phyloP scores from a whole-genome alignment of 2,797 vertebrate genomes.

The Coregonus sp. region DNA sequence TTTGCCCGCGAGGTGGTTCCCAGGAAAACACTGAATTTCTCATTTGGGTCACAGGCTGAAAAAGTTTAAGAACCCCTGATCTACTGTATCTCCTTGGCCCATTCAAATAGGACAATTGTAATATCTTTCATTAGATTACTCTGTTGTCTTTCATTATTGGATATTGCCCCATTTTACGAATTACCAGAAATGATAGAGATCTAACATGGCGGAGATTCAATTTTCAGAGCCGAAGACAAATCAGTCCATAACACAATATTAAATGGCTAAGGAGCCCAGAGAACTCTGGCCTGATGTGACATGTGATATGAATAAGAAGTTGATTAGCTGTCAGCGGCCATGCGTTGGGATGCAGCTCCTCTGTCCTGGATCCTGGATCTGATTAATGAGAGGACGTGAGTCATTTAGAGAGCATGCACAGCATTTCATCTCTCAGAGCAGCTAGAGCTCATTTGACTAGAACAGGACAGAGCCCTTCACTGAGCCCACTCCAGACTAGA shows the following conservation, averaged over 20 bases:
- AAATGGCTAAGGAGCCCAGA: conserved; percentile 53
- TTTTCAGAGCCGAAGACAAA: conserved; percentile 59
- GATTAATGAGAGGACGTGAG: conserved; percentile 42
- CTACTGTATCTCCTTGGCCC: conserved; percentile 2
- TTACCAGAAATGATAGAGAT: conserved; percentile 39
- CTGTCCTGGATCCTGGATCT: conserved; percentile 12
- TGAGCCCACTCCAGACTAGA: neutral
- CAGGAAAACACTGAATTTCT: too few relatives aligned
- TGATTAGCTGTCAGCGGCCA: conserved; percentile 37
- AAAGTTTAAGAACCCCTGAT: too few relatives aligned
- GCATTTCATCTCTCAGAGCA: neutral
- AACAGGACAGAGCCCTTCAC: neutral
- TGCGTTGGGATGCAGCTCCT: conserved; percentile 30
- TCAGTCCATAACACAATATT: conserved; percentile 62
- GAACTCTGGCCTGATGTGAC: conserved; percentile 56
- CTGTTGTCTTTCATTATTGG: conserved; percentile 50
- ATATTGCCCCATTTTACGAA: conserved; percentile 49
- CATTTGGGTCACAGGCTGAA: too few relatives aligned
- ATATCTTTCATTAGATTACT: conserved; percentile 62
- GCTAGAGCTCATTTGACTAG: neutral
- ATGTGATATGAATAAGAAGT: conserved; percentile 50
- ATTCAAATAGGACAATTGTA: conserved; percentile 47
- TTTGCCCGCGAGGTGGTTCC: too few relatives aligned
- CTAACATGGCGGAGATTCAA: conserved; percentile 47
- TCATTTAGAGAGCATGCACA: conserved; percentile 28